Evolutionary conservation across 2,797 vertebrate genomes (phyloP).

Genomic region (Cuniculus paca): DNA sequence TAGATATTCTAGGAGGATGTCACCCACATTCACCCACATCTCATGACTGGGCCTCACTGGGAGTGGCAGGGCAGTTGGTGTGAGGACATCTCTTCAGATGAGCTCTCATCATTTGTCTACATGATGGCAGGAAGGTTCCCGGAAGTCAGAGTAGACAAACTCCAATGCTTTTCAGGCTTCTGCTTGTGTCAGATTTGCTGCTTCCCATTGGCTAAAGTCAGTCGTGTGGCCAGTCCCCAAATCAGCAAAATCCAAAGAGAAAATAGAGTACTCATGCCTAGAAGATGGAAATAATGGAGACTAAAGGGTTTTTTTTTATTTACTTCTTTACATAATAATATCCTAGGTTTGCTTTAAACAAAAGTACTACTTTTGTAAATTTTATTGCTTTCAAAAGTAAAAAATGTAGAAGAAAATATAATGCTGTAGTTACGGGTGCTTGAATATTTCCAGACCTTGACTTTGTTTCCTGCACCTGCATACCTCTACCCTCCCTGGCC

Average conservation of each 20-base stretch:
- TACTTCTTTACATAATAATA: neutral
- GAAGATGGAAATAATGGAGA: neutral
- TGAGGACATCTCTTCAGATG: neutral
- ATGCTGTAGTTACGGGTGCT: neutral
- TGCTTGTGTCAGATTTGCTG: neutral
- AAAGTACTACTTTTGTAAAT: conserved; percentile 20
- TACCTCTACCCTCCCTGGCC: neutral
- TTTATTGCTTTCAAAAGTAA: conserved; percentile 8
- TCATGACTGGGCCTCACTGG: neutral
- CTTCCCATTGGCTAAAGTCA: neutral
- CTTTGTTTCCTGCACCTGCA: neutral
- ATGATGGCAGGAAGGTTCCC: neutral
- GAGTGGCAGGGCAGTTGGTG: neutral
- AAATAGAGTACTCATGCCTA: neutral
- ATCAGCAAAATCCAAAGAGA: neutral
- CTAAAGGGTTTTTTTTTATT: neutral
- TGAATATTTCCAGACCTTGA: neutral
- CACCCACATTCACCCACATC: neutral
- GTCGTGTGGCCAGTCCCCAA: neutral
- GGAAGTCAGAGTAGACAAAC: neutral
- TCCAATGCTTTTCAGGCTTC: neutral
- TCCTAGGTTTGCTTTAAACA: neutral
- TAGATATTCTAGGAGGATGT: neutral
- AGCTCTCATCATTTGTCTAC: neutral
- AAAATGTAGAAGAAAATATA: conserved; percentile 11